Evolutionary conservation across 2,113 vertebrate genomes (phyloP), one percentile per base, ranked within the genome.

Genomic region (Nyctereutes procyonoides): DNA sequence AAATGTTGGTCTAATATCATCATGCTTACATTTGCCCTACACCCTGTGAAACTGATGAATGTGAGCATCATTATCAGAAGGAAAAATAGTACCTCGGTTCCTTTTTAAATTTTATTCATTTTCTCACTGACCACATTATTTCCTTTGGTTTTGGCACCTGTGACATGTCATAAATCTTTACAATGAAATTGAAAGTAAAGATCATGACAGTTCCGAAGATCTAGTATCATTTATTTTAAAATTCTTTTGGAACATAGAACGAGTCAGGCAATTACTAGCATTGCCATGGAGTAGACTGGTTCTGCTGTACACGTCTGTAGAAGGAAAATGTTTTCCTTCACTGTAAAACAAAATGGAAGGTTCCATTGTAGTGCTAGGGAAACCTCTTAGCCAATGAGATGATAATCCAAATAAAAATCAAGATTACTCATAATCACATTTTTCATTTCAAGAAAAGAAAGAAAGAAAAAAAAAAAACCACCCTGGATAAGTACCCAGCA

Each of bases 381-480:
- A 63, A 48, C 5, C 65, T 93, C 26, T 32, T 43, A 86, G 92
- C 56, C 73, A 81, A 56, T 14, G 82, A 85, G 90, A 80, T 65
- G 60, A 84, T 91, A 73, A 63, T 20, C 77, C 38, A 86, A 67
- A 53, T 81, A 74, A 84, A 91, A 93, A 80, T 55, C 60, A 19
- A 53, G 94, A 56, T 93, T n/a, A 71, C 85, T 90, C 58, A 82
- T 73, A 24, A 24, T 28, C 8, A 5, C 38, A 60, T 58, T 84
- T 55, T 95, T 90, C 9, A 60, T 93, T 94, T 97, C 58, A 96
- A 94, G 58, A 89, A 95, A 81, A 79, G 93, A 90, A 43, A 69
- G 19, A 74, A 94, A 87, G 83, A 95, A 81, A 79, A 95, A 90
- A 43, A 69, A n/a, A 74, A 93, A 87, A 76, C 43, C n/a, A 35